These are phyloP conservation scores for Neodon shergylaensis DNA, from an alignment of 2,113 vertebrate genomes.

Conservation along the genomic window DNA sequence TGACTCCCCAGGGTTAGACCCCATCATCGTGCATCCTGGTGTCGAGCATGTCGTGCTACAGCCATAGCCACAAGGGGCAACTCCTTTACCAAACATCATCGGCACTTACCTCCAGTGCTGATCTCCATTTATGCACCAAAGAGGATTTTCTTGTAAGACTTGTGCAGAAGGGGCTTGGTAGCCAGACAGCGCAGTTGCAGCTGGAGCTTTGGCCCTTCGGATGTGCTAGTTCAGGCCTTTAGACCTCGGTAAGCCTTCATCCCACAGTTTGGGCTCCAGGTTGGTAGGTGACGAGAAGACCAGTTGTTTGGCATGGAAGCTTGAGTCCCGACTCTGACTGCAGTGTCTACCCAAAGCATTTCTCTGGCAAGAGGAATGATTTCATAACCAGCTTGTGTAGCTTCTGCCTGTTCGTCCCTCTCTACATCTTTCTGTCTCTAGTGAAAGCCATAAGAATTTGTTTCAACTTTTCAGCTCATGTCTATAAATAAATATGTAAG, in stretches of 20 bases:
- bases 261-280: background rate
- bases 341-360: background rate
- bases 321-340: background rate
- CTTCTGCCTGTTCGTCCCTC: constrained; percentile 14
- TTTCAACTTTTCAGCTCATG: constrained; percentile 30
- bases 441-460: constrained; percentile 70
- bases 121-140: constrained; percentile 42
- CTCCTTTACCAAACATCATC: background rate
- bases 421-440: constrained; percentile 51
- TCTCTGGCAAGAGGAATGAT: constrained; percentile 4
- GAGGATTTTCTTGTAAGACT: background rate
- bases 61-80: background rate
- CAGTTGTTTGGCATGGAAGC: background rate
- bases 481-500: constrained; percentile 36
- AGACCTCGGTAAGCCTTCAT: background rate
- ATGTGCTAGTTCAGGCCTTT: background rate
- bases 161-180: background rate
- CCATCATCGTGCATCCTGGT: background rate
- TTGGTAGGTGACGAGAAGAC: background rate
- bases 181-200: background rate
- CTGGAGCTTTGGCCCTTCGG: background rate
- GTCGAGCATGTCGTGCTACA: background rate
- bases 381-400: background rate
- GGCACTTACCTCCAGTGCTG: background rate
- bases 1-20: background rate